A percentile compares a stretch with the other conserved stretches of the same genome.
phyloP scores from a whole-genome alignment of 2,113 vertebrate genomes.

The Pachyramphus minor region DNA sequence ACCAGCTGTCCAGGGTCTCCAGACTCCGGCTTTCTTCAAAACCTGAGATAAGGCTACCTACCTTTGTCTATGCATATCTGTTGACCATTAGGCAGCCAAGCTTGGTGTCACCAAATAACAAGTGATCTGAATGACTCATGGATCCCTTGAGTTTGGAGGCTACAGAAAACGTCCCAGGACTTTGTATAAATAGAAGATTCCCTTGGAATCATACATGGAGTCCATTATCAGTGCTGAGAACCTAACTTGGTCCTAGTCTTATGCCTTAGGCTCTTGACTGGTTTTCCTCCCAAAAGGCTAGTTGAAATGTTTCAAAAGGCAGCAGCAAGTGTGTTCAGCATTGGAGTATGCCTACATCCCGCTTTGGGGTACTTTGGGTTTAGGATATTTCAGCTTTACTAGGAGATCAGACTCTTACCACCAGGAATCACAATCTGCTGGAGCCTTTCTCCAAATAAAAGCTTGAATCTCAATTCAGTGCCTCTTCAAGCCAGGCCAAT shows the following conservation, averaged over 20 bases:
- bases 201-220: background rate
- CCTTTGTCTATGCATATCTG: background rate
- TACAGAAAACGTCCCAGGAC: background rate
- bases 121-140: background rate
- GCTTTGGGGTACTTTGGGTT: background rate
- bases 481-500: constrained; percentile 11
- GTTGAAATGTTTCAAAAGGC: background rate
- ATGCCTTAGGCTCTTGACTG: background rate
- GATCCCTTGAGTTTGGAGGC: background rate
- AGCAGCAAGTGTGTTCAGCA: background rate
- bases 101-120: background rate
- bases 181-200: background rate
- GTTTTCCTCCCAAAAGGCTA: background rate
- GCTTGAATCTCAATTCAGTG: background rate
- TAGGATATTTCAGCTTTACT: background rate
- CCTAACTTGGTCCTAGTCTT: background rate
- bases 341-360: background rate
- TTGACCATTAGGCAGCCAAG: background rate
- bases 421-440: background rate
- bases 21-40: background rate
- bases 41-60: background rate
- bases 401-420: background rate
- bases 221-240: background rate
- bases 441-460: background rate
- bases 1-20: background rate